Evolutionary conservation across 2,888 invertebrate species (phyloP), one percentile per base, ranked within the genome.

Genomic region (Drosophila austrosaltans): DNA sequence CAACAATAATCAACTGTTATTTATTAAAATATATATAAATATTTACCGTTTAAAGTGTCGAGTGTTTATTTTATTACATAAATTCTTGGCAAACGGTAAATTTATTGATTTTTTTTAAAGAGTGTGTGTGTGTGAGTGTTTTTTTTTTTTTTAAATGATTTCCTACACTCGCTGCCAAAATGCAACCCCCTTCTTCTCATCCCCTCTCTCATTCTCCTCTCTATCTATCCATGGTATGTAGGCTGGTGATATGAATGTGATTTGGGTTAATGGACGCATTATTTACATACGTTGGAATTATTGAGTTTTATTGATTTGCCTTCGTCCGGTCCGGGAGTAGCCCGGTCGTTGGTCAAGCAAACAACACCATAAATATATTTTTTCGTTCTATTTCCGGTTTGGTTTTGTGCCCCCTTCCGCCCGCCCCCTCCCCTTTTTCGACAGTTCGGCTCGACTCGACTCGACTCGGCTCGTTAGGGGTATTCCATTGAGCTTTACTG

Each of bases 201-300:
- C 32, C 2, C 42, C 36, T 22, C 16, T 10, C 12, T 3, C 20
- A 8, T 36, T 16, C 40, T 25, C 42, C 53, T 1, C 22, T 16
- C 25, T 40, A 22, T 3, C 8, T 36, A 10, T 53, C 20, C 10
- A 63, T 40, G 16, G 30, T 25, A 39, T 48, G 44, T 53, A 58
- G 32, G 5, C 20, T 20, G 30, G 30, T 30, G 20, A 22, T 36
- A 32, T 65, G 64, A 32, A 7, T 28, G 44, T 63, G 62, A 69
- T 82, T 80, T 84, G 75, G 80, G 80, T 80, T 78, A 73, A 80
- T 73, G 82, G 67, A 77, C 80, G 72, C 78, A 78, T 75, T 77
- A 77, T 71, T 57, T 68, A 74, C 64, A 60, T 61, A 74, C 64
- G 62, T 61, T 12, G 1, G 42, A 36, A 74, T 56, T 81, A 74